Evolutionary conservation across 2,888 invertebrate genomes (phyloP).

Genomic region (Aricia artaxerxes): DNA sequence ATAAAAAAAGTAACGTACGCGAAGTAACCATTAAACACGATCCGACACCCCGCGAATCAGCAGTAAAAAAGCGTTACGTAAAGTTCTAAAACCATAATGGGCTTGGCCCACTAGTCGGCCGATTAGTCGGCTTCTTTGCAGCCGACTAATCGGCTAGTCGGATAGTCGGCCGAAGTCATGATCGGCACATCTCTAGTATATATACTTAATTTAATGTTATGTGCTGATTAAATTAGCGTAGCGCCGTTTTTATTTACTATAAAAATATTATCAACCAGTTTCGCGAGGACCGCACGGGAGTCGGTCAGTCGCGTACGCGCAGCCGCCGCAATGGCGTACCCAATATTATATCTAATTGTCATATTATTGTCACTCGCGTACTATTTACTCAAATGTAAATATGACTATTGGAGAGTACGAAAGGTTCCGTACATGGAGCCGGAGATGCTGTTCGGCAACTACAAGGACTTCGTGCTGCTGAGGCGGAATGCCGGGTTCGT

Average conservation of each 20-base stretch:
- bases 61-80: too few relatives aligned
- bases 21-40: too few relatives aligned
- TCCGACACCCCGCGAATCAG: too few relatives aligned
- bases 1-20: too few relatives aligned
- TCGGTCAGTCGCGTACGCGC: neutral
- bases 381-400: constrained; percentile 46
- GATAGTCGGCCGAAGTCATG: too few relatives aligned
- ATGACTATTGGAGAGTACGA: constrained; percentile 54
- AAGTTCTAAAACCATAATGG: too few relatives aligned
- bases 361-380: constrained; percentile 36
- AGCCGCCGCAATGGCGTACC: neutral
- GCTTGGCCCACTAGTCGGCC: too few relatives aligned
- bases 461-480: constrained; percentile 50
- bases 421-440: constrained; percentile 52
- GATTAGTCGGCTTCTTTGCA: too few relatives aligned
- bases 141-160: too few relatives aligned
- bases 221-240: neutral
- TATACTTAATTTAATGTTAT: neutral
- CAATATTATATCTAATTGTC: neutral
- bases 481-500: constrained; percentile 46
- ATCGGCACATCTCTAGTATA: too few relatives aligned
- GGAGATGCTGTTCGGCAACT: constrained; percentile 57
- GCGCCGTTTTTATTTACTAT: neutral
- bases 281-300: neutral
- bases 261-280: neutral